Base-by-base conservation (phyloP, 35 echinoderm and acorn worm genomes). In the Eucidaris tribuloides region DNA sequence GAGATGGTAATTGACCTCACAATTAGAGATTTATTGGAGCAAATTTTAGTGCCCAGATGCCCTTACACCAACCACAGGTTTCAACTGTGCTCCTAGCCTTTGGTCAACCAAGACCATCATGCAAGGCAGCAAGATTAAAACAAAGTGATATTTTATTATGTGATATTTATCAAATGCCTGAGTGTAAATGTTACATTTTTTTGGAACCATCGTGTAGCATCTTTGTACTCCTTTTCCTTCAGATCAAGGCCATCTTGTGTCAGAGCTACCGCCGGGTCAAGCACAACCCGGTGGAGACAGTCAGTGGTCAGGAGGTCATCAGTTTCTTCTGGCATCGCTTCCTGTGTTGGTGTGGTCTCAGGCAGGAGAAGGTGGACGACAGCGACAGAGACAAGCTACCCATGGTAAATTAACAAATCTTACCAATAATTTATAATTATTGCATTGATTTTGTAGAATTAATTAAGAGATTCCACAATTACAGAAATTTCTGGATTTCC, bases 261-360 rank as follows among this genome's bases (percentile, higher is more conserved):
- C 76, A 71, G 37, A 97, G 86, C 86, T 97, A 97, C 65, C 82
- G 68, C 43, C 84, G 89, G 76, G 62, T 81, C 48, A 92, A 92
- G 63, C 76, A 89, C 36, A 42, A 71, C 17, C 70, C 88, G 22
- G 28, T 84, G 19, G 62, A 88, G 20, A 77, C 86, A 36, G 81
- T 97, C 3, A 65, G 82, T 31, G 82, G 85, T n/a, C 42, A 70
- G 42, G 94, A 97, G 70, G 85, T 97, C 19, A 46, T 97, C 40
- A n/a, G 29, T 25, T 97, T 97, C 82, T 89, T 89, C 82, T 97
- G 94, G 94, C 49, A 92, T 43, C 81, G 80, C 33, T 87, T 97
- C 35, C 82, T 97, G 11, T 44, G 71, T 15, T 72, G 46, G 46
- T 33, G 79, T 29, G 92, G 92, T 23, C 54, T 94, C 15, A 74